These are phyloP conservation scores for Lasioglossum zephyrum DNA, from an alignment of 2,888 invertebrate species.

Conservation along the genomic window DNA sequence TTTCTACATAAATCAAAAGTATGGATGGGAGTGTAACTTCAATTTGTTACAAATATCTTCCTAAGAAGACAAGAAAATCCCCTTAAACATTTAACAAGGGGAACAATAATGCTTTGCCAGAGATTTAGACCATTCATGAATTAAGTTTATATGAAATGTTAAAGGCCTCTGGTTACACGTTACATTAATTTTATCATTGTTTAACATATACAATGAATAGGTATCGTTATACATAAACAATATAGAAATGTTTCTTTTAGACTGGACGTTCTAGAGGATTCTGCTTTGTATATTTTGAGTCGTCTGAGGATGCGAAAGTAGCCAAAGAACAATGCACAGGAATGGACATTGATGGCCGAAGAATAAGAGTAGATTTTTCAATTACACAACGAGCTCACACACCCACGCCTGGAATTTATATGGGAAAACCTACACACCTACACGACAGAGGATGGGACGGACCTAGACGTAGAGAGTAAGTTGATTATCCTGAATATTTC, in stretches of 20 bases:
- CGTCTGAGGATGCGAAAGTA: conserved; percentile 94
- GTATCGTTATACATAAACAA: neutral
- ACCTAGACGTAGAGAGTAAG: conserved; percentile 86
- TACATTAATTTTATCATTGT: neutral
- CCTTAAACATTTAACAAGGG: conserved; percentile 52
- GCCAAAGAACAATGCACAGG: conserved; percentile 98
- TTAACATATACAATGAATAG: neutral
- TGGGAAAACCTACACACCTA: conserved; percentile 93
- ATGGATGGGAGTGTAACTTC: neutral
- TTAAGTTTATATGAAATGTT: conserved; percentile 75
- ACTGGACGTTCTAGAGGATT: conserved; percentile 98
- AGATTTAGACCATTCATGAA: conserved; percentile 81
- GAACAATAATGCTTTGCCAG: conserved; percentile 73
- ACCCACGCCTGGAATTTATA: conserved; percentile 98
- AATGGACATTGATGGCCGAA: conserved; percentile 96
- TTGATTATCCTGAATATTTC: conserved; percentile 64
- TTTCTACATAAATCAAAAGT: no score
- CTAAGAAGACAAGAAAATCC: neutral
- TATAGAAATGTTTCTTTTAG: conserved; percentile 85
- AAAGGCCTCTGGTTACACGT: conserved; percentile 82
- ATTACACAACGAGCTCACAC: conserved; percentile 98
- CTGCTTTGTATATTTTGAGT: conserved; percentile 97
- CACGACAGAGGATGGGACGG: conserved; percentile 76
- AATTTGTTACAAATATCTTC: neutral
- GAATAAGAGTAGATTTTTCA: conserved; percentile 97